Evolutionary conservation across 2,888 invertebrate species (phyloP), one percentile per base, ranked within the genome.

Genomic region (Plebejus anna): DNA sequence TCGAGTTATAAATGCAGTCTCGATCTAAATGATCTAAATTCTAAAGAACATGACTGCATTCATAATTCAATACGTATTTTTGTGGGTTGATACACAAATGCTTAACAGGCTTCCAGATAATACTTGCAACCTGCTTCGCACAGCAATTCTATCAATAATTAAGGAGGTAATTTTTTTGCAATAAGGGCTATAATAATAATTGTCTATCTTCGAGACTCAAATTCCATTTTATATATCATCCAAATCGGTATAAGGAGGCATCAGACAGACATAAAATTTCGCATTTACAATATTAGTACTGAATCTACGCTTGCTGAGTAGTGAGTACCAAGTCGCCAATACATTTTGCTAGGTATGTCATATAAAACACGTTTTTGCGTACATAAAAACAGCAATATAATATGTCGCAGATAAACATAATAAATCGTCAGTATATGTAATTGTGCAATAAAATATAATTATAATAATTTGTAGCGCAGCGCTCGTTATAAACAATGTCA

Each of bases 401-500:
- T 32, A 71, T 42, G n/a, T 42, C 42, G 28, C 72, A 72, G 36
- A 72, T 72, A 72, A 72, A 71, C 42, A 71, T 42, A 42, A 22
- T 22, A 22, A 22, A 22, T 38, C 42, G 42, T 22, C n/a, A 71
- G 42, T 38, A 71, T 71, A 42, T 71, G 22, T 70, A 38, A 70
- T 36, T 70, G 70, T 70, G 38, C 36, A 70, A 70, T 42, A 71
- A 71, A n/a, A 71, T 71, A 71, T 42, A 71, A 42, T 71, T 42
- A 71, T 71, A 70, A 38, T 28, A 28, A 77, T 70, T 66, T 55
- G 61, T 4, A 70, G 11, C 42, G 47, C 47, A 70, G 76, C 47
- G 75, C 61, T n/a, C 13, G 13, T 42, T 76, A 79, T 76, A 72
- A 75, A 76, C 47, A 77, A 78, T 80, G 80, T 71, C 71, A 71